Base-by-base conservation (phyloP, 1,140 invertebrate species). In the honey bee (Apis mellifera) region DNA sequence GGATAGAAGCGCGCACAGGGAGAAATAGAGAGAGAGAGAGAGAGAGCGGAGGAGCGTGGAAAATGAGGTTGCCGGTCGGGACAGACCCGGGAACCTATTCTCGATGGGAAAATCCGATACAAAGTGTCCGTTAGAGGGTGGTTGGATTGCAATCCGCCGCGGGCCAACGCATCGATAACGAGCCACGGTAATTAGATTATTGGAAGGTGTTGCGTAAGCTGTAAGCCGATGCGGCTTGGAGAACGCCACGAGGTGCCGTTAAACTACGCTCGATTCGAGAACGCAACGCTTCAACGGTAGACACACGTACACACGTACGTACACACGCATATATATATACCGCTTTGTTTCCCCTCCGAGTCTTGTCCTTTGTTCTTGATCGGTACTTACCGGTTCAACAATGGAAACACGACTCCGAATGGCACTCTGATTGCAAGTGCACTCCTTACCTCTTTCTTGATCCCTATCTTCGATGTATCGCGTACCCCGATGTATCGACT, bases 281-380 rank as follows among this genome's bases (percentile, higher is more conserved):
- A 54, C 52, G 65, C 32, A 21, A 59, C 71, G 68, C 71, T 83
- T 80, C 72, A 80, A 83, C 64, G 76, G 82, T 62, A 68, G 77
- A 72, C 84, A 55, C 57, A 59, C 21, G n/a, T n/a, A 87, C 83
- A 32, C 32, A 32, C 1, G 26, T 2, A 32, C 32, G 4, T 3
- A 55, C 21, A 59, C 21, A 87, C 86, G 82, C 77, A n/a, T n/a
- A n/a, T n/a, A n/a, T n/a, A n/a, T n/a, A n/a, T n/a, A 84, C 57
- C n/a, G 42, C 65, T 78, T 81, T 75, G 86, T 66, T 32, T 57
- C 65, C 19, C 54, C 15, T 4, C 52, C 69, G 23, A 23, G 62
- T 75, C 70, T 42, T 42, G 32, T 32, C 26, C 76, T 87, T 86
- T 84, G 78, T 86, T 78, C n/a, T 62, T 59, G 82, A 86, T 84